These are phyloP conservation scores for Proisotoma minuta DNA, from an alignment of 2,888 invertebrate genomes.

Conservation along the genomic window DNA sequence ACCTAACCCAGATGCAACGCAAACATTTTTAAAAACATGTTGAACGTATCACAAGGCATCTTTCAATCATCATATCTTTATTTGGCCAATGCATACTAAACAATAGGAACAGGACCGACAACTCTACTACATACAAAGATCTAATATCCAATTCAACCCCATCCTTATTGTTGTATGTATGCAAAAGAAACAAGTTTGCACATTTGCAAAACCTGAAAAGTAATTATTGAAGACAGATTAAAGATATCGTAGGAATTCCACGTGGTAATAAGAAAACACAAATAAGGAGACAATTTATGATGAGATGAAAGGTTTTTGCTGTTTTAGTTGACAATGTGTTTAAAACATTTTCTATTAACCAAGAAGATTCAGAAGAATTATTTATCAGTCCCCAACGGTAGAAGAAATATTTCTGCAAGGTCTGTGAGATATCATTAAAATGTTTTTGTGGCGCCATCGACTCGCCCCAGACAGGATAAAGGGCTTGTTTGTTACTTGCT, in stretches of 20 bases:
- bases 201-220: constrained; percentile 6
- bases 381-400: too few species aligned
- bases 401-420: not conserved
- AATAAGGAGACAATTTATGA: too few species aligned
- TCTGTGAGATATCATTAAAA: constrained; percentile 22
- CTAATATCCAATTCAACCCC: too few species aligned
- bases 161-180: too few species aligned
- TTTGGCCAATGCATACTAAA: not conserved
- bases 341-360: too few species aligned
- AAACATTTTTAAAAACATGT: too few species aligned
- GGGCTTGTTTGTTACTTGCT: constrained; percentile 8
- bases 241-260: not conserved
- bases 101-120: not conserved
- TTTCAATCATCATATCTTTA: not conserved
- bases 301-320: too few species aligned
- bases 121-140: not conserved
- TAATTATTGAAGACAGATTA: not conserved
- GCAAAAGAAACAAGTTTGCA: constrained; percentile 8
- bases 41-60: too few species aligned
- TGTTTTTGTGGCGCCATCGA: constrained; percentile 28
- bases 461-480: constrained; percentile 30
- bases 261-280: not conserved
- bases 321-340: too few species aligned
- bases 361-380: too few species aligned
- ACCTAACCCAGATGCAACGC: constrained; percentile 39